phyloP scores from a whole-genome alignment of 2,797 vertebrate species.

The Cryptoprocta ferox region DNA sequence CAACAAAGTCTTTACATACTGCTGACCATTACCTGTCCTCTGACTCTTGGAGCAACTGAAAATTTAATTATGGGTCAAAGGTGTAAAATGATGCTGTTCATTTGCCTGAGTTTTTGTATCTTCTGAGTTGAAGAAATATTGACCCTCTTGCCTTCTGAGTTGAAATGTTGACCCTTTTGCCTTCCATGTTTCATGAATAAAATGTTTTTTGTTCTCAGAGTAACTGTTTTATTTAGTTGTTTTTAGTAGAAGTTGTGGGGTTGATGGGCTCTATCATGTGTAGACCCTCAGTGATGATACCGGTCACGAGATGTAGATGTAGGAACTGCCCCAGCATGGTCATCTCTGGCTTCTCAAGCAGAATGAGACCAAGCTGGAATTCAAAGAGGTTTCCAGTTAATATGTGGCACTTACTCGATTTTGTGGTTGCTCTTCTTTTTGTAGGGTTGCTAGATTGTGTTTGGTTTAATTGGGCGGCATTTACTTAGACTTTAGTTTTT shows the following conservation, averaged over 20 bases:
- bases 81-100: neutral
- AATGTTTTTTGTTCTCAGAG: neutral
- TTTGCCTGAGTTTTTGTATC: constrained; percentile 1
- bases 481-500: constrained; percentile 37
- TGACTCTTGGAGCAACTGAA: neutral
- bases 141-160: neutral
- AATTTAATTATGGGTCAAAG: neutral
- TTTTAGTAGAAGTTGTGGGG: constrained; percentile 16
- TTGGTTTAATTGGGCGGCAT: constrained; percentile 35
- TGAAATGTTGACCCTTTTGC: neutral
- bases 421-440: constrained; percentile 51
- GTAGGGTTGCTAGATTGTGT: constrained; percentile 50
- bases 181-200: neutral
- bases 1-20: neutral
- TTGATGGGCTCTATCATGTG: neutral
- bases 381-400: neutral
- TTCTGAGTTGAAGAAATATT: neutral
- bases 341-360: neutral
- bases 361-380: neutral
- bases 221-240: constrained; percentile 29
- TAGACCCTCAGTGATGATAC: neutral
- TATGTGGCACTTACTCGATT: constrained; percentile 8
- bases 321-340: neutral
- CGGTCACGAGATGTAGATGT: neutral
- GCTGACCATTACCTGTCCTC: neutral